A percentile compares a stretch with the other conserved stretches of the same genome.
Evolutionary conservation across 2,888 invertebrate genomes (phyloP).

Genomic region (Nowickia ferox): DNA sequence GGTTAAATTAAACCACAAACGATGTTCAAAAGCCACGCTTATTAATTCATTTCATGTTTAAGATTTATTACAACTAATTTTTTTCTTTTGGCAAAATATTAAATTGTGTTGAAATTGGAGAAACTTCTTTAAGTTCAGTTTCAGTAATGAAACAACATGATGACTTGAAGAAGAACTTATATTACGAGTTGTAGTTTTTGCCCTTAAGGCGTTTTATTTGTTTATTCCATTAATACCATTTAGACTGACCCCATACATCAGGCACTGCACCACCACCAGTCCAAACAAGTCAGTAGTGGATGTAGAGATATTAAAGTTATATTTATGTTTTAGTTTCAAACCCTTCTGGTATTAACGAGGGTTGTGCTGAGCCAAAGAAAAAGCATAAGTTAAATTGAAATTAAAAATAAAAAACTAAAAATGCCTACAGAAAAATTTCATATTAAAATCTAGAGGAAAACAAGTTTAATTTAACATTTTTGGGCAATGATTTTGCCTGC

Average conservation of each 20-base stretch:
- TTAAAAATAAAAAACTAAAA: background rate
- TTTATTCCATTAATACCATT: conserved; percentile 38
- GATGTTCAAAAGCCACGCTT: background rate
- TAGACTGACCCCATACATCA: conserved; percentile 45
- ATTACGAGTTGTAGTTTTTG: background rate
- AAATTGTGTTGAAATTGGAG: background rate
- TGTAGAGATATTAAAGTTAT: background rate
- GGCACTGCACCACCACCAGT: background rate
- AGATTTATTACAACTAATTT: background rate
- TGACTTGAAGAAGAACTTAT: conserved; percentile 10
- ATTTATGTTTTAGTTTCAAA: background rate
- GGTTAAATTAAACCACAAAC: conserved; percentile 23
- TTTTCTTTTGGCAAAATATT: background rate
- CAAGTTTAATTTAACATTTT: too few relatives aligned
- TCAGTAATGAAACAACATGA: conserved; percentile 29
- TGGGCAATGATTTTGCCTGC: too few relatives aligned
- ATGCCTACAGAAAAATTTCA: background rate
- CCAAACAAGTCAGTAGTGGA: background rate
- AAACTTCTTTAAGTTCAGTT: background rate
- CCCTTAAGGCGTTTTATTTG: background rate
- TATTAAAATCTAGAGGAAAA: too few relatives aligned
- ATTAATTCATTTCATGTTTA: background rate
- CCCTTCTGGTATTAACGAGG: background rate
- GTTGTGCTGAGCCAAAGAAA: background rate
- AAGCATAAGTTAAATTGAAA: background rate